These are phyloP conservation scores for Branchipolynoe longqiensis DNA, from an alignment of 2,888 invertebrate species.

Conservation along the genomic window DNA sequence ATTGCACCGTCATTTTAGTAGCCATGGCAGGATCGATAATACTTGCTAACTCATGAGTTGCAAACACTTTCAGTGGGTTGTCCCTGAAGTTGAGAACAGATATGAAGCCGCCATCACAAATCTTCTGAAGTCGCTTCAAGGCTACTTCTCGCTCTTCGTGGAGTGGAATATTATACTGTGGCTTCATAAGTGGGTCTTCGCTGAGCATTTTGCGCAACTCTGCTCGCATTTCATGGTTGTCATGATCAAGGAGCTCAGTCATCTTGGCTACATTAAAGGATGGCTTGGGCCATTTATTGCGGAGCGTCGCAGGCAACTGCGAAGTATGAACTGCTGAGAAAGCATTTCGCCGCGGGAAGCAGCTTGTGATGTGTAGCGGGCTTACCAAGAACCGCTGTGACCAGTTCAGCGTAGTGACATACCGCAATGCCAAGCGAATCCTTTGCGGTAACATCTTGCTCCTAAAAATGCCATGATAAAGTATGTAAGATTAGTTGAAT, in stretches of 20 bases:
- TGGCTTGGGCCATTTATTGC: conserved; percentile 57
- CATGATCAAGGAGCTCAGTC: conserved; percentile 66
- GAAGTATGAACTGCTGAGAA: background rate
- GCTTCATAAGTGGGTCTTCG: conserved; percentile 60
- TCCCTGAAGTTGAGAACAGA: conserved; percentile 68
- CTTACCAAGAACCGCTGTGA: background rate
- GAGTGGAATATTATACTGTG: conserved; percentile 66
- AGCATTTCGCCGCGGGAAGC: background rate
- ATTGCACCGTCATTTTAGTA: conserved; percentile 70
- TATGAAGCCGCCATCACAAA: conserved; percentile 67
- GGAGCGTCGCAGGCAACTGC: conserved; percentile 22
- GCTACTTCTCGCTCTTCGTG: conserved; percentile 67
- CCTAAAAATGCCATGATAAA: too few relatives aligned
- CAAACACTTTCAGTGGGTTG: conserved; percentile 68
- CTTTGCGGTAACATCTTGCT: conserved; percentile 1
- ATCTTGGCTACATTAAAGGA: conserved; percentile 60
- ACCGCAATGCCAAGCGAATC: background rate
- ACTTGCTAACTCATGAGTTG: conserved; percentile 68
- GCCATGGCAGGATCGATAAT: conserved; percentile 68
- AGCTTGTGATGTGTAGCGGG: background rate
- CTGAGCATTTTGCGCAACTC: conserved; percentile 63
- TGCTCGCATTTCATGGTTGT: conserved; percentile 66
- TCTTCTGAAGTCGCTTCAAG: conserved; percentile 64
- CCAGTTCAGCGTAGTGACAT: background rate
- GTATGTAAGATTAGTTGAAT: too few relatives aligned